Base-by-base conservation (phyloP, 2,113 vertebrate genomes). In the Misgurnus anguillicaudatus region DNA sequence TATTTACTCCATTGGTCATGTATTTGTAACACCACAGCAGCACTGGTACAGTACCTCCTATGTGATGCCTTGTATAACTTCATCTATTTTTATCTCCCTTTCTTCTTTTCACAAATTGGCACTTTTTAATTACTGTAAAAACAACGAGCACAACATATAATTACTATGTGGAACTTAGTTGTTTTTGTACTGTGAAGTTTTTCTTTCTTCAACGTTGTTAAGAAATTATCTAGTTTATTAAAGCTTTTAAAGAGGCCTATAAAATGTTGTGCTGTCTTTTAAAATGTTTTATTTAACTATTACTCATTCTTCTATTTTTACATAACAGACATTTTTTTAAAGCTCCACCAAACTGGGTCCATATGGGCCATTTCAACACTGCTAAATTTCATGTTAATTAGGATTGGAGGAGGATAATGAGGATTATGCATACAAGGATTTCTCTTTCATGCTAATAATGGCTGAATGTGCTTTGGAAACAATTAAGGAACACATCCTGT, bases 391-490 rank as follows among this genome's bases (percentile, higher is more conserved):
- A 61, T 66, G 3, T 67, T 76, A 82, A 84, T 87, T 84, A 81
- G 60, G 4, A 39, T 11, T 68, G 19, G 57, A 67, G 67, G 13
- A 2, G 73, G 74, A 75, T 76, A 76, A 53, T 76, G 74, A 76
- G 74, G 74, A 76, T 76, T 53, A 64, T 39, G 24, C 6, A 14
- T 62, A 38, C 24, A 41, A 39, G 24, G 53, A 24, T 36, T 42
- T 72, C 41, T 14, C 60, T 38, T 31, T 55, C 60, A 57, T 60
- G 45, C 19, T 72, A 11, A 55, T 38, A 45, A 60, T 38, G 74
- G 57, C 75, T 81, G 21, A 87, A 82, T 9, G 31, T 51, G 82
- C 74, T 76, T 66, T 71, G 80, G 84, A 80, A 85, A 84, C 81
- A 85, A 73, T 90, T 85, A 84, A 21, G 42, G 16, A 72, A 75